Percentiles rank a stretch among this genome's conserved stretches.
These are phyloP conservation scores for Aphaenogaster floridana DNA, from an alignment of 1,140 invertebrate species.

Conservation along the genomic window DNA sequence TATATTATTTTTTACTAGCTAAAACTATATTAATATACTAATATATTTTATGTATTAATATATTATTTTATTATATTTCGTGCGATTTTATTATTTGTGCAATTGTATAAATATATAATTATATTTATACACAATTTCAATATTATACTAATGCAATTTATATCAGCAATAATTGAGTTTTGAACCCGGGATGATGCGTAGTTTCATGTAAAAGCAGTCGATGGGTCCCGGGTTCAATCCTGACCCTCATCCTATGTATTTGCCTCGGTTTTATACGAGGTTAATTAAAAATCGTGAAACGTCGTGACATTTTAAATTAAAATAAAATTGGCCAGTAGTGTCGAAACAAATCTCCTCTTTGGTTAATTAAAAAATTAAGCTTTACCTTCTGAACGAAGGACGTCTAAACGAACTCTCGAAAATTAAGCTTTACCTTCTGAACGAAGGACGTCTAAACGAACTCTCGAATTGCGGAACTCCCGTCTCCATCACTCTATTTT, in stretches of 20 bases:
- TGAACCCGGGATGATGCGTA: too few species aligned
- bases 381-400: constrained; percentile 73
- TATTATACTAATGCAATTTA: not conserved
- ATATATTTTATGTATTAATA: not conserved
- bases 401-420: constrained; percentile 34
- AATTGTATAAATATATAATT: constrained; percentile 8
- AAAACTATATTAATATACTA: not conserved
- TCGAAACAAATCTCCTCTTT: too few species aligned
- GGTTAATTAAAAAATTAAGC: not conserved
- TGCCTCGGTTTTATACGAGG: too few species aligned
- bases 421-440: constrained; percentile 69
- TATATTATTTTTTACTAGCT: not conserved
- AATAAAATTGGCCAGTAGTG: too few species aligned
- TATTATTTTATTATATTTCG: not conserved
- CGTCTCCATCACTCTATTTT: constrained; percentile 71
- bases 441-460: constrained; percentile 45
- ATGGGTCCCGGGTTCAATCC: too few species aligned
- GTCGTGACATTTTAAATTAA: too few species aligned
- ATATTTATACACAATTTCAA: not conserved
- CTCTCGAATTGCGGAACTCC: constrained; percentile 53
- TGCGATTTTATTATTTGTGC: not conserved
- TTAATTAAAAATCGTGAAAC: too few species aligned
- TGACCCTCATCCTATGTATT: too few species aligned
- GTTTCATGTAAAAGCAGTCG: too few species aligned
- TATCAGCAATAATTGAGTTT: not conserved